Evolutionary conservation across 2,888 invertebrate genomes (phyloP).

Genomic region (Limnephilus marmoratus): DNA sequence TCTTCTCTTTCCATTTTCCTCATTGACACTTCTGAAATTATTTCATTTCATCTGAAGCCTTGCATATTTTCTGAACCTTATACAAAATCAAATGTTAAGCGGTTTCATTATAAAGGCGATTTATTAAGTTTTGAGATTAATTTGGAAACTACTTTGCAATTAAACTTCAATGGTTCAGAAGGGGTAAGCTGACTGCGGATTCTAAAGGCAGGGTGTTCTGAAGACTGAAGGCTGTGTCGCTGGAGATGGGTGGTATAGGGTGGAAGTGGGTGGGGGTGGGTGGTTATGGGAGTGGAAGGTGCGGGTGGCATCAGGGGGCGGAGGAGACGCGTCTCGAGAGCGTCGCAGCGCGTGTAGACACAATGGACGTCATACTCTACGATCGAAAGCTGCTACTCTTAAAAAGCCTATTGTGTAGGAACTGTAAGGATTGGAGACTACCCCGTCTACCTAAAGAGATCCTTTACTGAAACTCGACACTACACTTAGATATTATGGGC

Average conservation of each 20-base stretch:
- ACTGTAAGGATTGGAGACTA: background rate
- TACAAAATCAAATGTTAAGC: background rate
- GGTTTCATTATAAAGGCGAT: background rate
- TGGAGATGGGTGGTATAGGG: slow-evolving; percentile 9
- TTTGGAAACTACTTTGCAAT: slow-evolving; percentile 3
- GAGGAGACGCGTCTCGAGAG: slow-evolving; percentile 59
- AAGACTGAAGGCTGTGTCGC: slow-evolving; percentile 6
- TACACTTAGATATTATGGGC: background rate
- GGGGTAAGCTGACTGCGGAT: slow-evolving; percentile 11
- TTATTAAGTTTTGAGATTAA: background rate
- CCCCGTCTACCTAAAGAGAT: background rate
- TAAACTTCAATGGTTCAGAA: slow-evolving; percentile 2
- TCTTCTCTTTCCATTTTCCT: too few relatives aligned
- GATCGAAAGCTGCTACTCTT: slow-evolving; percentile 27
- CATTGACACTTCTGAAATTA: too few relatives aligned
- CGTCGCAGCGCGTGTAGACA: slow-evolving; percentile 61
- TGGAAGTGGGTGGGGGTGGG: slow-evolving; percentile 34
- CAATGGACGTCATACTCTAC: slow-evolving; percentile 56
- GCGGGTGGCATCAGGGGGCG: slow-evolving; percentile 64
- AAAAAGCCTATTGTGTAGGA: slow-evolving; percentile 43
- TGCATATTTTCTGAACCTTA: too few relatives aligned
- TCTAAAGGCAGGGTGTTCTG: background rate
- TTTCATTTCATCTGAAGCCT: too few relatives aligned
- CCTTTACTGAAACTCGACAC: background rate
- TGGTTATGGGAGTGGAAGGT: background rate